phyloP scores from a whole-genome alignment of 2,113 vertebrate genomes.

The Podarcis raffonei region DNA sequence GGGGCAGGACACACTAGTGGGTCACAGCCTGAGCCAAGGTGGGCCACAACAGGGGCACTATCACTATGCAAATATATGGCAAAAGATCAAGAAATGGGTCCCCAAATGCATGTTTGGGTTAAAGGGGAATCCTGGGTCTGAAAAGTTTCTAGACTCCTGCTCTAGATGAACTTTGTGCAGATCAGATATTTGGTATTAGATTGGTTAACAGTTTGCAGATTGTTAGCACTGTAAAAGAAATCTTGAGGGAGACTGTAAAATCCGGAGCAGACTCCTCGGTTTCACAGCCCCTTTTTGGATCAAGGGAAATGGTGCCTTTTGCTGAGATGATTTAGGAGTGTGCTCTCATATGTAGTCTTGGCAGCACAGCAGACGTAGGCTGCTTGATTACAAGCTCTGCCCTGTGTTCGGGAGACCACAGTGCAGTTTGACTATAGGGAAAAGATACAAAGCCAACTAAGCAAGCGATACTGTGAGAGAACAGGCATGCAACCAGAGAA shows the following conservation, averaged over 20 bases:
- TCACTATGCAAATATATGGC: no score
- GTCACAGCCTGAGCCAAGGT: no score
- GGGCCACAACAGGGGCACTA: no score
- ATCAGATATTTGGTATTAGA: background rate
- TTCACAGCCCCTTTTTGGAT: background rate
- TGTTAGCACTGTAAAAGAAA: background rate
- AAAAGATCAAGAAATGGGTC: no score
- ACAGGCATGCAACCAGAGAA: background rate
- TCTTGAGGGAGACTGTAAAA: background rate
- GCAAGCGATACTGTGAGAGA: background rate
- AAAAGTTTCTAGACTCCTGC: no score
- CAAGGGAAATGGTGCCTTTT: background rate
- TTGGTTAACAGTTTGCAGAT: conserved; percentile 5
- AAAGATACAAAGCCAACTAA: background rate
- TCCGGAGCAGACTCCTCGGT: background rate
- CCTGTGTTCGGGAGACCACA: background rate
- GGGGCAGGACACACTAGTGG: no score
- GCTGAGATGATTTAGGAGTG: background rate
- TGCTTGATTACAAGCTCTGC: background rate
- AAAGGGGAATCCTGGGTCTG: no score
- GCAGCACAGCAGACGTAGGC: background rate
- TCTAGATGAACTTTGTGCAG: background rate
- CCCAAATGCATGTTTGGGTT: no score
- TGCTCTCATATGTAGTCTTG: background rate
- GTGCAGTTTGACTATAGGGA: background rate